These are phyloP conservation scores for Ivindomyrus marchei DNA, from an alignment of 2,113 vertebrate genomes.

Conservation along the genomic window DNA sequence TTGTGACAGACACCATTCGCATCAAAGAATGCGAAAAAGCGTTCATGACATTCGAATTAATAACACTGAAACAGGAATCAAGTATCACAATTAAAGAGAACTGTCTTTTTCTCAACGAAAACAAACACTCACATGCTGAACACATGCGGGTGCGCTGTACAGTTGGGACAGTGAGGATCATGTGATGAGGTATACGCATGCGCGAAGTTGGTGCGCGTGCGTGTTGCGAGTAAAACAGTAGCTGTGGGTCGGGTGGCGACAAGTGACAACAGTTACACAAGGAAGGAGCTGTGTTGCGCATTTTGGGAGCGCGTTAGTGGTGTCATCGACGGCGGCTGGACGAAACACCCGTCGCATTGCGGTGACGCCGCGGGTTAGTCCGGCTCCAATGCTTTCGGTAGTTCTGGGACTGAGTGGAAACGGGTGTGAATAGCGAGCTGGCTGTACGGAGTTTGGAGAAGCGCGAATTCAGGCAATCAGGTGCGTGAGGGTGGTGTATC, in stretches of 20 bases:
- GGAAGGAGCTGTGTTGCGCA: neutral
- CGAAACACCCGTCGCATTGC: neutral
- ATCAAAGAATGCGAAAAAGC: neutral
- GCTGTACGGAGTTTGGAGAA: neutral
- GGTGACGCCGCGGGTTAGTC: neutral
- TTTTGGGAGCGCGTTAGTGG: neutral
- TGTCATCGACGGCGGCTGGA: neutral
- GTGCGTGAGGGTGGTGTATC: neutral
- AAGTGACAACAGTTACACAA: neutral
- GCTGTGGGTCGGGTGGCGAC: neutral
- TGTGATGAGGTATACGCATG: neutral
- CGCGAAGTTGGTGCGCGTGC: neutral
- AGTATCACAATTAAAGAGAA: neutral
- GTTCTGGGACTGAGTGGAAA: neutral
- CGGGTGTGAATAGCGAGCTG: neutral
- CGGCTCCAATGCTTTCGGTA: neutral
- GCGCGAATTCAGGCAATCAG: neutral
- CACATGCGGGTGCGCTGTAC: neutral
- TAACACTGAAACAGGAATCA: neutral
- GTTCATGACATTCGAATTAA: neutral
- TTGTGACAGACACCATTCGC: neutral
- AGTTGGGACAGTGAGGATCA: neutral
- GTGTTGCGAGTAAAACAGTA: neutral
- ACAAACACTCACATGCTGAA: neutral
- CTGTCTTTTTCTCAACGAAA: neutral